These are phyloP conservation scores for Strix occidentalis DNA, from an alignment of 2,797 vertebrate species.

Conservation along the genomic window DNA sequence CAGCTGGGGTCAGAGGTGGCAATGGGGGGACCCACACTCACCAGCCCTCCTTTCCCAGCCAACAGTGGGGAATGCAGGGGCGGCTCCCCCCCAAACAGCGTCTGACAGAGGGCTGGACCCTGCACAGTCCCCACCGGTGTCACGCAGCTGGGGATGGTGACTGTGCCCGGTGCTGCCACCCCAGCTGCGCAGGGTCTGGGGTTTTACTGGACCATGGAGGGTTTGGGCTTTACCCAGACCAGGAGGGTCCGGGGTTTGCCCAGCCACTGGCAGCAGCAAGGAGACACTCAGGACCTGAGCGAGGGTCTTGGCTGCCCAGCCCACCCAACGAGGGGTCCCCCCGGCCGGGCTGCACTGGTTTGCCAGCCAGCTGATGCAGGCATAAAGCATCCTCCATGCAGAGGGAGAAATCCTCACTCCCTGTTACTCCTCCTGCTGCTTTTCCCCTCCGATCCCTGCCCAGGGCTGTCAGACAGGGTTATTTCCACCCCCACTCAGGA, in stretches of 20 bases:
- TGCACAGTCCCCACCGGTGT: rapidly evolving
- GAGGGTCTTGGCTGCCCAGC: neutral
- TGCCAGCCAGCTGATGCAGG: neutral
- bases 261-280: rapidly evolving
- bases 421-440: neutral
- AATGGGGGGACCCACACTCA: neutral
- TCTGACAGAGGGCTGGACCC: neutral
- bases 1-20: neutral
- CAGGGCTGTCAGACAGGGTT: rapidly evolving
- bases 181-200: rapidly evolving
- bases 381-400: rapidly evolving
- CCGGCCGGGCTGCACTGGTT: rapidly evolving
- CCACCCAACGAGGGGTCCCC: rapidly evolving
- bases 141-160: neutral
- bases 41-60: neutral
- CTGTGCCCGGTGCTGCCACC: neutral
- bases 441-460: neutral
- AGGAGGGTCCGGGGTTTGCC: neutral
- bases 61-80: rapidly evolving
- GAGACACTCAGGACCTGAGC: rapidly evolving
- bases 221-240: neutral
- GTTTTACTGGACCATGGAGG: rapidly evolving
- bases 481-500: neutral
- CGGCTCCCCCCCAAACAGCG: rapidly evolving
- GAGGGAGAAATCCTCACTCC: neutral